Evolutionary conservation across 2,113 vertebrate species (phyloP), one percentile per base, ranked within the genome.

Genomic region (Pterocles orientalis): DNA sequence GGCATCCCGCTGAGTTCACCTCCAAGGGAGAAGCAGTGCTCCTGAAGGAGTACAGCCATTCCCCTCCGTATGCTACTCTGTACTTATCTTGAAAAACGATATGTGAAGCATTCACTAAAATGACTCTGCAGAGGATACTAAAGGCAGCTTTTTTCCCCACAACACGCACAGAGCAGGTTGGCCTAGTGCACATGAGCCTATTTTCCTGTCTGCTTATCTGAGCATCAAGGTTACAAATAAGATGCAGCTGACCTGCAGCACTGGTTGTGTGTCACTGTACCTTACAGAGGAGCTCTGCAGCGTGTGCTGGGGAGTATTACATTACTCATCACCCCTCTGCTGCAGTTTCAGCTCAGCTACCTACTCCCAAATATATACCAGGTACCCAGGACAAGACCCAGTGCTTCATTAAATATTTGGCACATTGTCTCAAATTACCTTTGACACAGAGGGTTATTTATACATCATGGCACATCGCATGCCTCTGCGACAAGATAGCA

Each of bases 401-500:
- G 53, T 0, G 4, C 66, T 69, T 62, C 66, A 70, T 64, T 33
- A 85, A 85, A 56, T 77, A 77, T 62, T 54, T 90, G 90, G 79
- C 75, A 70, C 60, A 3, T 11, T 79, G 77, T 91, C 84, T 84
- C 77, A 45, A 70, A 33, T 56, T 47, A 51, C 78, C 75, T 77
- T 45, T 82, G 84, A 51, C 82, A 91, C 36, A 23, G 18, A 50
- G 64, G 6, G 85, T 65, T 93, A 95, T 89, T 94, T 88, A 76
- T 65, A 90, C 33, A 48, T 19, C 6, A 2, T 1, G 34, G 83
- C 89, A 93, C 70, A 60, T 0, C 2, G 78, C 45, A 19, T 43
- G 88, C 36, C 71, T 33, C 58, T 64, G 71, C 2, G 4, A 57
- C 88, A 81, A 70, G 81, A 82, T 2, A 80, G 83, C 84, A 77